Percentiles rank a stretch among this genome's conserved stretches.
These are phyloP conservation scores for Drosophila biarmipes DNA, from an alignment of 1,140 invertebrate genomes.

Conservation along the genomic window DNA sequence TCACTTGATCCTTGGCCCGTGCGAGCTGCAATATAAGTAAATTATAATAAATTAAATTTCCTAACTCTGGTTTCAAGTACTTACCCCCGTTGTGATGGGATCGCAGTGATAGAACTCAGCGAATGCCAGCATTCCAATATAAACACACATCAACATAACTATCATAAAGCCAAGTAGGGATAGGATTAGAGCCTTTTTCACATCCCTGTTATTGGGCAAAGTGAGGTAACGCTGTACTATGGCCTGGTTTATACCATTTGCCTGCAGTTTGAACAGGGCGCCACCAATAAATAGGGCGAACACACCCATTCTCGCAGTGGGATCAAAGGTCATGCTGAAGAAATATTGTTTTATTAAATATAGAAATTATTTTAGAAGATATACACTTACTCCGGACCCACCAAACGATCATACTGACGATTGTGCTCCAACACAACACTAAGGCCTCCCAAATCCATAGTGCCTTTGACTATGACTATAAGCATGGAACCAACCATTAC, in stretches of 20 bases:
- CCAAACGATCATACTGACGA: conserved; percentile 89
- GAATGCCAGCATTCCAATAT: conserved; percentile 90
- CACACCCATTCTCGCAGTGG: conserved; percentile 89
- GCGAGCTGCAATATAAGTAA: conserved; percentile 79
- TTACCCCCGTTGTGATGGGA: conserved; percentile 87
- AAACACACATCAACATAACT: conserved; percentile 89
- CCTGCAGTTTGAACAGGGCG: conserved; percentile 90
- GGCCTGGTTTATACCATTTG: conserved; percentile 94
- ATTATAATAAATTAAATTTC: not conserved
- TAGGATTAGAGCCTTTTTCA: conserved; percentile 87
- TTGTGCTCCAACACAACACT: conserved; percentile 89
- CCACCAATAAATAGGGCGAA: conserved; percentile 92
- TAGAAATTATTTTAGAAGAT: not conserved
- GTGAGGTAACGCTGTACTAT: conserved; percentile 93
- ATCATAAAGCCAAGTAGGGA: conserved; percentile 87
- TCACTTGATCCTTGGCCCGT: conserved; percentile 87
- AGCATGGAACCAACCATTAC: conserved; percentile 93
- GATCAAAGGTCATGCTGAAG: conserved; percentile 88
- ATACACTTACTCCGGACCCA: conserved; percentile 89
- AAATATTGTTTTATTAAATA: conserved; percentile 83
- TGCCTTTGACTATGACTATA: conserved; percentile 92
- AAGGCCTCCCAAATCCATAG: conserved; percentile 91
- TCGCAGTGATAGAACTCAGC: conserved; percentile 90
- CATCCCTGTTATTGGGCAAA: conserved; percentile 87
- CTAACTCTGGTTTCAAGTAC: not conserved